Base-by-base conservation (phyloP, 1,140 invertebrate genomes). In the Ips typographus region DNA sequence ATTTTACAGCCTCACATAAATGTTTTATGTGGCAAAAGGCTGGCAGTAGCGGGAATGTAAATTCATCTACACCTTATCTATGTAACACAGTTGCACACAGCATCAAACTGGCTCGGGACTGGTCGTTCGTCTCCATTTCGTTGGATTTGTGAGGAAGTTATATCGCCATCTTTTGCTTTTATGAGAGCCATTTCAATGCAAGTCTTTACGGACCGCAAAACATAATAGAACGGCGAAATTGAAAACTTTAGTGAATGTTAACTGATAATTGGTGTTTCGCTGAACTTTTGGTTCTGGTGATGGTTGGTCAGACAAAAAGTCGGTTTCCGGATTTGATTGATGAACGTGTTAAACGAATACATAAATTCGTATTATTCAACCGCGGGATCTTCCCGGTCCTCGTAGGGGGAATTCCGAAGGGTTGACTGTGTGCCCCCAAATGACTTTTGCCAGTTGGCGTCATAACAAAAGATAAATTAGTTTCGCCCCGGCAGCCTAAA, bases 51-150 rank as follows among this genome's bases (percentile, higher is more conserved):
- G 43, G 40, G 49, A 63, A 57, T 58, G 64, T 69, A 69, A 69
- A 69, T 69, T 60, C 60, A 62, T 63, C 67, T 62, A 49, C 60
- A 69, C 67, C 67, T 69, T 69, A 69, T 69, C 67, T 62, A 44
- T 57, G 37, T 69, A 69, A 63, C 67, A 63, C 67, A 69, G 67
- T 69, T 69, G 67, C 59, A 62, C 57, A 40, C 42, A 58, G 65
- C 58, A 67, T 68, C 51, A 61, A 51, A 60, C 67, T 40, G 59
- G 57, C 60, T 69, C 37, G 44, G 52, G 51, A 37, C 40, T 42
- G 43, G 47, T 63, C 51, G 60, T 69, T 55, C 67, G 47, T 69
- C 67, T 69, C 60, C 67, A 69, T 69, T 69, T 57, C 40, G n/a
- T 64, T 41, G 62, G 61, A 64, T 64, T 64, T 58, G 44, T 47